phyloP scores from a whole-genome alignment of 2,113 vertebrate genomes.

The Amphiprion percula region DNA sequence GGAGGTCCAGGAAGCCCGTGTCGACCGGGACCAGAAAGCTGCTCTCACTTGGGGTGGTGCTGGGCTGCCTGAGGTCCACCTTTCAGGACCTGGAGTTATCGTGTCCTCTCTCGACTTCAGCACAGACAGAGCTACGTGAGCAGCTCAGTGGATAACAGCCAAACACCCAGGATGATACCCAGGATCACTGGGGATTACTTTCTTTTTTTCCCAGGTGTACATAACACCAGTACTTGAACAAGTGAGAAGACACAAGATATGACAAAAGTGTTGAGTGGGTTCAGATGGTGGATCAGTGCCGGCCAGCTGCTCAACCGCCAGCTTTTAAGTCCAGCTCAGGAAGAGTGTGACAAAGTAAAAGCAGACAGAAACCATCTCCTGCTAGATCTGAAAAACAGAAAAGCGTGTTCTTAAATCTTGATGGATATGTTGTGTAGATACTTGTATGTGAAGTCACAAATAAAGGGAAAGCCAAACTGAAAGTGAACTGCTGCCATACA shows the following conservation, averaged over 20 bases:
- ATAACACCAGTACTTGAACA: neutral
- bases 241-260: neutral
- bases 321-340: neutral
- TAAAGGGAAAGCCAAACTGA: slow-evolving; percentile 35
- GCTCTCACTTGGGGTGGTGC: slow-evolving; percentile 68
- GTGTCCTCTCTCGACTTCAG: slow-evolving; percentile 24
- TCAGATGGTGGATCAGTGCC: neutral
- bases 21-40: slow-evolving; percentile 63
- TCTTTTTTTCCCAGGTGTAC: neutral
- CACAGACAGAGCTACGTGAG: neutral
- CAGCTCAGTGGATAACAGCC: slow-evolving; percentile 8
- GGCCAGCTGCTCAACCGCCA: neutral
- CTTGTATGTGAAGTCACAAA: slow-evolving; percentile 28
- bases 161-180: neutral
- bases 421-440: neutral
- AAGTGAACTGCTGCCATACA: neutral
- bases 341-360: neutral
- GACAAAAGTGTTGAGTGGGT: neutral
- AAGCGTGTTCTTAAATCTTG: neutral
- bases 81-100: slow-evolving; percentile 62
- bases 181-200: neutral
- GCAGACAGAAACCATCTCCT: neutral
- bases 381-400: neutral
- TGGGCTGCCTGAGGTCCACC: slow-evolving; percentile 74
- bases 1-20: slow-evolving; percentile 44